Evolutionary conservation across 2,888 invertebrate genomes (phyloP).

Genomic region (Parnassius smintheus): DNA sequence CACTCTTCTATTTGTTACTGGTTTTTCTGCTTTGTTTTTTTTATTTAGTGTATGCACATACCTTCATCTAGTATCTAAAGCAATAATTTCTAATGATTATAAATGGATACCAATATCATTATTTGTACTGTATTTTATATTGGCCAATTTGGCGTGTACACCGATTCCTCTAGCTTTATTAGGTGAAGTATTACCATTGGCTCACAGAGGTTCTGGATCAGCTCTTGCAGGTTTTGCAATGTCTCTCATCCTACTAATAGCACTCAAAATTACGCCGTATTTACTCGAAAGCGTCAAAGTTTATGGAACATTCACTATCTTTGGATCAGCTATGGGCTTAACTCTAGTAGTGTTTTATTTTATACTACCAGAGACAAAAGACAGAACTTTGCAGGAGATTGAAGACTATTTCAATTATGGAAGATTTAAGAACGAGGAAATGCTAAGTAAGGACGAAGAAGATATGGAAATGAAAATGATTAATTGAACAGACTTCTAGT

Average conservation of each 20-base stretch:
- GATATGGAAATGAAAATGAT: slow-evolving; percentile 39
- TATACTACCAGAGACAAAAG: too few species aligned
- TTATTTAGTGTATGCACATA: slow-evolving; percentile 45
- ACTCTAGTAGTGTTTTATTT: too few species aligned
- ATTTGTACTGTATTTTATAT: slow-evolving; percentile 49
- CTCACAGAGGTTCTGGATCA: slow-evolving; percentile 51
- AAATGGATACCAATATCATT: slow-evolving; percentile 46
- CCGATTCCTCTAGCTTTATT: slow-evolving; percentile 38
- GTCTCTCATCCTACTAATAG: slow-evolving; percentile 42
- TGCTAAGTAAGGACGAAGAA: slow-evolving; percentile 36
- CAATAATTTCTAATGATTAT: slow-evolving; percentile 38
- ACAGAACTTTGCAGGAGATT: slow-evolving; percentile 29
- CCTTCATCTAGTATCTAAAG: slow-evolving; percentile 41
- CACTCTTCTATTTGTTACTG: slow-evolving; percentile 50
- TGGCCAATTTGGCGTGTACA: slow-evolving; percentile 53
- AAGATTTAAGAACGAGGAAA: slow-evolving; percentile 35
- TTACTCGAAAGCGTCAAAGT: slow-evolving; percentile 45
- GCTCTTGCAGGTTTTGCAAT: slow-evolving; percentile 43
- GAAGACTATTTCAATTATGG: slow-evolving; percentile 46
- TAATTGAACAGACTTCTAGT: background rate
- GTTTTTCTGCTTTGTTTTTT: slow-evolving; percentile 43
- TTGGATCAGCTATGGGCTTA: too few species aligned
- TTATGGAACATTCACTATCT: slow-evolving; percentile 51
- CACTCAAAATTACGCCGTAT: slow-evolving; percentile 49
- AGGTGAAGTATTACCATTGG: slow-evolving; percentile 60